A percentile compares a stretch with the other conserved stretches of the same genome.
phyloP scores from a whole-genome alignment of 1,140 invertebrate species.

The Bombus consobrinus region DNA sequence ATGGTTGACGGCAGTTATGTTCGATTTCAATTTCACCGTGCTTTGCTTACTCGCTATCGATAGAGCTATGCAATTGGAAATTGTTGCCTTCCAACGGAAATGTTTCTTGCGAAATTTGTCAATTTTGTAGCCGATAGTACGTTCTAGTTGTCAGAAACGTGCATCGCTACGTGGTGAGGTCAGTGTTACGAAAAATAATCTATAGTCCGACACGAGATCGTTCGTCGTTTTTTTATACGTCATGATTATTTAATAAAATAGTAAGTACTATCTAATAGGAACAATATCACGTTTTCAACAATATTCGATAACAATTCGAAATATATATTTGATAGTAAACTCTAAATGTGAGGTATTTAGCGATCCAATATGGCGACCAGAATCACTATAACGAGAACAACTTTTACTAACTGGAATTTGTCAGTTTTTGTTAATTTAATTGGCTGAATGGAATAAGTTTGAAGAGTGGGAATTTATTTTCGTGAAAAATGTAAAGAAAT shows the following conservation, averaged over 20 bases:
- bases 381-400: not conserved
- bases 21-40: not conserved
- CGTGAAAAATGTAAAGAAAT: conserved; percentile 53
- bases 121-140: not conserved
- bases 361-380: not conserved
- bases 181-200: not conserved
- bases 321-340: not conserved
- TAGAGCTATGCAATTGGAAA: not conserved
- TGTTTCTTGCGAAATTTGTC: not conserved
- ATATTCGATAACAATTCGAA: not conserved
- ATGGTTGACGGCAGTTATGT: not conserved
- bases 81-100: not conserved
- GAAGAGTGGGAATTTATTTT: not conserved
- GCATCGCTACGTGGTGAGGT: no score
- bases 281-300: not conserved
- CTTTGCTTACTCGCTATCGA: not conserved
- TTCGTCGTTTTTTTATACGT: not conserved
- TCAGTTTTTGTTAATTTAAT: not conserved
- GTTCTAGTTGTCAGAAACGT: not conserved
- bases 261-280: no score
- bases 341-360: not conserved
- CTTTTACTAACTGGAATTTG: not conserved
- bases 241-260: not conserved
- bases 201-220: no score
- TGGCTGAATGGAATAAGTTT: no score